A percentile compares a stretch with the other conserved stretches of the same genome.
Conservation (phyloP, 2,113 vertebrate genomes). For the Desmodus rotundus region DNA sequence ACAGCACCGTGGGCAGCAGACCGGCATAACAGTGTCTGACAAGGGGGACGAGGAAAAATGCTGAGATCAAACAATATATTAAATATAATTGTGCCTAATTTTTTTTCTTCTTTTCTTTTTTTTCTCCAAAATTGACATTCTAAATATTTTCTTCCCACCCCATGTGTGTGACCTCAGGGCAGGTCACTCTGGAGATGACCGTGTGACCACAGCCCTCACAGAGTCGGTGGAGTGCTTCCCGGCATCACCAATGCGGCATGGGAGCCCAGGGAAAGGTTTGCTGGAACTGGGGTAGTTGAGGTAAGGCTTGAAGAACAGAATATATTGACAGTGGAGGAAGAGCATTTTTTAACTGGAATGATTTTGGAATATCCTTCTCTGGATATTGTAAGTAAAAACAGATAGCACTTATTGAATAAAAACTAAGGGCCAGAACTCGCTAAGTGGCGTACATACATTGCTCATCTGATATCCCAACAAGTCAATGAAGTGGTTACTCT, state of each 20-base stretch:
- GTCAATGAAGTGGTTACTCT: background rate
- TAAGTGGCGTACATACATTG: background rate
- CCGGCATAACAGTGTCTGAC: background rate
- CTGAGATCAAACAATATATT: background rate
- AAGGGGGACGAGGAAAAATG: background rate
- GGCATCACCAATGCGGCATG: rapidly evolving
- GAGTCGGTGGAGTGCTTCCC: background rate
- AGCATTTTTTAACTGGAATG: background rate
- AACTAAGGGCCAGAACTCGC: background rate
- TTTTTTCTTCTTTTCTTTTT: background rate
- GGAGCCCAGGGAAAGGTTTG: background rate
- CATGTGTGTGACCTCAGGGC: background rate
- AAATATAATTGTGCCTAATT: background rate
- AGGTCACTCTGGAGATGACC: background rate
- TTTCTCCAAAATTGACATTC: background rate
- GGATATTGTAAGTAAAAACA: background rate
- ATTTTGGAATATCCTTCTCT: background rate
- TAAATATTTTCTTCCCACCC: background rate
- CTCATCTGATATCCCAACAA: background rate
- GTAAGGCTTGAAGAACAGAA: background rate
- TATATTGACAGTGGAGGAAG: background rate
- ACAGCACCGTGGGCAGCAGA: background rate
- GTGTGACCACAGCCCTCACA: background rate
- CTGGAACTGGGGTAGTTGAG: background rate
- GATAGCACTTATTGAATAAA: background rate